phyloP scores from a whole-genome alignment of 2,797 vertebrate species.

The Petrocephalus sullivani region DNA sequence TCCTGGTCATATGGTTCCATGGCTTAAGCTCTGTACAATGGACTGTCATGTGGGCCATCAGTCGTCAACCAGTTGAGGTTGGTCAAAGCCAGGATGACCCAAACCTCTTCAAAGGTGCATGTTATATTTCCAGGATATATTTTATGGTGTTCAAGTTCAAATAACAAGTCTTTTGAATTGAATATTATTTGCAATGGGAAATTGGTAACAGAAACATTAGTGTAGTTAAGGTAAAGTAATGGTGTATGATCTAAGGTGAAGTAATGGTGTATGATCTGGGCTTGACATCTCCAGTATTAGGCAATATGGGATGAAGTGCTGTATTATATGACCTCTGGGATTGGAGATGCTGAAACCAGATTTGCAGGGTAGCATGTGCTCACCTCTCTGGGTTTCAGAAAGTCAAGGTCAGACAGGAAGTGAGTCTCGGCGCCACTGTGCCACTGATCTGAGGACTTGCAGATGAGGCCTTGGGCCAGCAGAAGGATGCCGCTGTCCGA shows the following conservation, averaged over 20 bases:
- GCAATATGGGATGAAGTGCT: not conserved
- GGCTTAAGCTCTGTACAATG: not conserved
- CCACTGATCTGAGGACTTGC: constrained; percentile 71
- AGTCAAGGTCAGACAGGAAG: constrained; percentile 80
- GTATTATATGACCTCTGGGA: not conserved
- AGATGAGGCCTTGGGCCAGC: constrained; percentile 72
- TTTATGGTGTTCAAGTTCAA: not conserved
- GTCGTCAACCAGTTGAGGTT: not conserved
- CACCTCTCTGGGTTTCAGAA: constrained; percentile 83
- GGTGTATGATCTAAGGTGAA: not conserved
- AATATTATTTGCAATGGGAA: not conserved
- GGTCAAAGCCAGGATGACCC: not conserved
- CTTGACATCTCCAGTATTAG: not conserved
- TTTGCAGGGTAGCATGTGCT: constrained; percentile 36
- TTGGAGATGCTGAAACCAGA: not conserved
- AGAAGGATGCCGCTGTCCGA: constrained; percentile 57
- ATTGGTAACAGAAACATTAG: not conserved
- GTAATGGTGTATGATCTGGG: not conserved
- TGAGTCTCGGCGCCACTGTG: constrained; percentile 66
- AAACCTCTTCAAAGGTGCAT: not conserved
- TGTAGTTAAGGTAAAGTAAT: not conserved
- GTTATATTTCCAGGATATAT: not conserved
- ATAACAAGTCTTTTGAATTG: not conserved
- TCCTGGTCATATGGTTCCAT: not conserved
- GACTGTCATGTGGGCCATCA: not conserved